Evolutionary conservation across 2,113 vertebrate species (phyloP), one percentile per base, ranked within the genome.

Genomic region (Coptodon bakossiorum): DNA sequence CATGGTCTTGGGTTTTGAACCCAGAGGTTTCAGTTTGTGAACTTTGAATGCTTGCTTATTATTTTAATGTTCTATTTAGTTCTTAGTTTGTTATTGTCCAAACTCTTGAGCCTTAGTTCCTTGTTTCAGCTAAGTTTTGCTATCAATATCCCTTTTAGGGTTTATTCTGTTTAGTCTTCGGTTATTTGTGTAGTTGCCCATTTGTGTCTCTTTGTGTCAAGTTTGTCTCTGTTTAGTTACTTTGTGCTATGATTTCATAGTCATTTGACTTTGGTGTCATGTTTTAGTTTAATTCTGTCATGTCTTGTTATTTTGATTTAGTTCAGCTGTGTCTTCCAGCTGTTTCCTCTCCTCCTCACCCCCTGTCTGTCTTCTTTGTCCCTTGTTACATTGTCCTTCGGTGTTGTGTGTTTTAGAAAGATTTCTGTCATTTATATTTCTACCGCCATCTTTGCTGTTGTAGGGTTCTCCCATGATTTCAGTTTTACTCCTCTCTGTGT

Each of bases 131-230:
- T 19, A 3, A 13, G 61, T 38, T 68, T 68, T 38, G 19, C 6
- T 22, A 22, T 68, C 63, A 68, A 38, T 68, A 38, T 68, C 11
- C 0, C 19, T 38, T 68, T 0, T 13, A 68, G 0, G 19, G 3
- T 68, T 68, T 38, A 38, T 38, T 68, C 61, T 22, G 19, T 68
- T 68, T 68, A 68, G 61, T 68, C 34, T 5, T 38, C 0, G 0
- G 61, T 68, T 68, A 68, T 68, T 68, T 68, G 34, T 38, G 19
- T 22, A 68, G 34, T 38, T 13, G 19, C 19, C 6, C 19, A 38
- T 68, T 68, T 68, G 61, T 38, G 61, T 66, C 61, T 66, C 31
- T n/a, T 12, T 63, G 31, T 63, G 31, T 66, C 31, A 66, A 3
- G 61, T 66, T 66, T 38, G 61, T 66, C 61, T 38, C 34, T 38